Conservation (phyloP, 2,797 vertebrate species). For the Parauchenoglanis ngamensis region DNA sequence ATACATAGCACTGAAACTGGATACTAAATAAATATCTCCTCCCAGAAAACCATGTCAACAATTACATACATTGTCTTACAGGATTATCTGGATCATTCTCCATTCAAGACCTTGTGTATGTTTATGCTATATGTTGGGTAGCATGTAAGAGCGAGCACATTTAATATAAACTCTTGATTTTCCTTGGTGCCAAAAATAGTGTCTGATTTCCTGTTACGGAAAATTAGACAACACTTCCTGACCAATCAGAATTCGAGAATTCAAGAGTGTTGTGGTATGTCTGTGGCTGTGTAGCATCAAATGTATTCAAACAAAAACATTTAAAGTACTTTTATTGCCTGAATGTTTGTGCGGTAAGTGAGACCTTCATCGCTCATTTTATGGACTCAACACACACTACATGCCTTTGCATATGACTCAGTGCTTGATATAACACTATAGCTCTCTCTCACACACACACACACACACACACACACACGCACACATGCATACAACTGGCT, state of each 20-base stretch:
- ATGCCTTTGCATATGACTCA: not conserved
- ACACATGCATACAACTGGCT: constrained; percentile 20
- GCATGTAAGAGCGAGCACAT: not conserved
- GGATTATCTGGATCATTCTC: not conserved
- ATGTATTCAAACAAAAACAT: not conserved
- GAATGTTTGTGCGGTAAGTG: not conserved
- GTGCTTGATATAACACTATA: constrained; percentile 8
- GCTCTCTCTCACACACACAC: not conserved
- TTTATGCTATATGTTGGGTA: not conserved
- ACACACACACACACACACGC: not conserved
- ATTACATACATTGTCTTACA: not conserved
- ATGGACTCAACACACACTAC: constrained; percentile 1
- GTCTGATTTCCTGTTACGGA: not conserved
- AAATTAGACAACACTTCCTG: not conserved
- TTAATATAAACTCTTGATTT: not conserved
- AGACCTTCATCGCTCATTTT: constrained; percentile 11
- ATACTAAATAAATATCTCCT: not conserved
- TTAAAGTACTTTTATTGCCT: not conserved
- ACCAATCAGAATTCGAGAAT: not conserved
- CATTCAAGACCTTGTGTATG: not conserved
- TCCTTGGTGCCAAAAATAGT: not conserved
- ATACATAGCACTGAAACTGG: not conserved
- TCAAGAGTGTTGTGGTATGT: not conserved
- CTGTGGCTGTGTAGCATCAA: not conserved
- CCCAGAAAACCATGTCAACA: not conserved